Percentiles rank a stretch among this genome's conserved stretches.
These are phyloP conservation scores for Amblyjoppa proteus DNA, from an alignment of 2,888 invertebrate genomes.

Conservation along the genomic window DNA sequence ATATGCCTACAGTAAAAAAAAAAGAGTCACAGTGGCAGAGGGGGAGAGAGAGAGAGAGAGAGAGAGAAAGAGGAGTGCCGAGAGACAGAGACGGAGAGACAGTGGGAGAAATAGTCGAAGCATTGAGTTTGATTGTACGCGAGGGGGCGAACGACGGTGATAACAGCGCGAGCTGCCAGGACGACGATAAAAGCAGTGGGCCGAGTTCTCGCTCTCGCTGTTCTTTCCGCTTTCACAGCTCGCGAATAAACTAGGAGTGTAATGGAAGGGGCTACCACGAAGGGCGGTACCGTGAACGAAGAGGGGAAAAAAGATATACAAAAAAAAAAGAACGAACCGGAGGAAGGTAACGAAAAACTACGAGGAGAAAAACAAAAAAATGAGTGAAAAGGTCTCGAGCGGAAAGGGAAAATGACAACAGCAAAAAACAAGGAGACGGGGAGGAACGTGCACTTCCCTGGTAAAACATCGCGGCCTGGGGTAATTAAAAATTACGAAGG, in stretches of 20 bases:
- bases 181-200: slow-evolving; percentile 49
- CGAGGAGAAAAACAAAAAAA: slow-evolving; percentile 37
- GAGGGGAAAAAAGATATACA: slow-evolving; percentile 41
- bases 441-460: slow-evolving; percentile 23
- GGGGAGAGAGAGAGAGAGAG: not conserved
- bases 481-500: slow-evolving; percentile 75
- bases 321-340: slow-evolving; percentile 34
- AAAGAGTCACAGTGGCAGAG: not conserved
- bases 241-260: slow-evolving; percentile 57
- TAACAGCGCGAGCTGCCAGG: slow-evolving; percentile 24
- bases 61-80: not conserved
- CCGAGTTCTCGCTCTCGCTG: slow-evolving; percentile 33
- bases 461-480: slow-evolving; percentile 51
- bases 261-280: slow-evolving; percentile 29
- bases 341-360: slow-evolving; percentile 25
- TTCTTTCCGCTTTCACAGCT: slow-evolving; percentile 59
- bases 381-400: slow-evolving; percentile 30
- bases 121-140: slow-evolving; percentile 26
- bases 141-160: slow-evolving; percentile 27
- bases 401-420: slow-evolving; percentile 41
- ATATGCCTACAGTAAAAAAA: slow-evolving; percentile 5
- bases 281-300: slow-evolving; percentile 42
- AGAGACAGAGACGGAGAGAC: not conserved
- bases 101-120: slow-evolving; percentile 16
- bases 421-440: slow-evolving; percentile 27